These are phyloP conservation scores for Avahi laniger DNA, from an alignment of 2,797 vertebrate genomes.

Conservation along the genomic window DNA sequence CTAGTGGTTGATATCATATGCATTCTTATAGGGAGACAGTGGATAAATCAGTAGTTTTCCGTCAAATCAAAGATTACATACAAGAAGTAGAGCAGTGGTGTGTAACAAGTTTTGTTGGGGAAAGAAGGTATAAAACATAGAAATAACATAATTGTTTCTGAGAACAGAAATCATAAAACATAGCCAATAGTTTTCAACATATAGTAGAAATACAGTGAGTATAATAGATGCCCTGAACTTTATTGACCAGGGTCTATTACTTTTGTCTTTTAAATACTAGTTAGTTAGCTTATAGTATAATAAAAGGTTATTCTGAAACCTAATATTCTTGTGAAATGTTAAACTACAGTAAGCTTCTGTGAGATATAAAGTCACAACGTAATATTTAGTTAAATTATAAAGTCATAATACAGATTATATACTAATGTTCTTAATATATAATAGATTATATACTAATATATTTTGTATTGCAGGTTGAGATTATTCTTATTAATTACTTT, in stretches of 20 bases:
- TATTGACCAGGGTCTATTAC: not conserved
- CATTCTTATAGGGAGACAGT: conserved; percentile 72
- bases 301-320: not conserved
- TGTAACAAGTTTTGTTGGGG: conserved; percentile 48
- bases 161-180: conserved; percentile 38
- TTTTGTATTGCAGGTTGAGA: not conserved
- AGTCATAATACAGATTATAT: not conserved
- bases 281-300: not conserved
- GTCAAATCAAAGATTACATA: conserved; percentile 76
- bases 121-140: conserved; percentile 42
- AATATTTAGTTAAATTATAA: not conserved
- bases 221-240: not conserved
- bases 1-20: conserved; percentile 77
- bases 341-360: not conserved
- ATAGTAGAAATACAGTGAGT: not conserved
- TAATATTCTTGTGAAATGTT: not conserved
- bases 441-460: not conserved
- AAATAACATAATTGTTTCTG: conserved; percentile 50
- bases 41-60: conserved; percentile 79
- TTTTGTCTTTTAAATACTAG: not conserved
- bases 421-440: not conserved
- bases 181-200: not conserved
- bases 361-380: not conserved
- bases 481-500: not conserved
- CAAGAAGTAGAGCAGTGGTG: conserved; percentile 49